These are phyloP conservation scores for Heteronetta atricapilla DNA, from an alignment of 2,113 vertebrate genomes.

Conservation along the genomic window DNA sequence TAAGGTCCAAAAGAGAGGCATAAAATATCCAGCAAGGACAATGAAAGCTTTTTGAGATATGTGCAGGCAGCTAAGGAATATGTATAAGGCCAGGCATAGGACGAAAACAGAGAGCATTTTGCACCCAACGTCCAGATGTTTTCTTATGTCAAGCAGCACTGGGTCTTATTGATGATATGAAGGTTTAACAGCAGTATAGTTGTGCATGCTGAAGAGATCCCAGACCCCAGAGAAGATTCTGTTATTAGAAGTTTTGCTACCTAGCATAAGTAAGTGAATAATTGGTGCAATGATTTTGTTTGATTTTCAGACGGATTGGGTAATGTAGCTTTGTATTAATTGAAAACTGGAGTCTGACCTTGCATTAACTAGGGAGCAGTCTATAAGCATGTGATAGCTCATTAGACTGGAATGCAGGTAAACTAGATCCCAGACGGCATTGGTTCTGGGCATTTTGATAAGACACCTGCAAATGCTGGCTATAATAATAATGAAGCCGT, in stretches of 20 bases:
- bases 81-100: neutral
- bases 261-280: neutral
- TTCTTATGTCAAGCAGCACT: neutral
- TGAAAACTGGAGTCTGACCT: neutral
- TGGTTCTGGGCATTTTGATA: constrained; percentile 1
- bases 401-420: neutral
- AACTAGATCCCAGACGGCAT: neutral
- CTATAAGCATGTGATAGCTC: neutral
- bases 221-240: neutral
- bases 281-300: neutral
- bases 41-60: neutral
- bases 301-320: neutral
- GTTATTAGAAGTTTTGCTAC: neutral
- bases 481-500: neutral
- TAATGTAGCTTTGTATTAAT: rapidly evolving
- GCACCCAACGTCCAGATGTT: neutral
- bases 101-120: neutral
- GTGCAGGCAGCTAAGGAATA: neutral
- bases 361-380: neutral
- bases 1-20: neutral
- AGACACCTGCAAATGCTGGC: neutral
- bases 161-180: neutral
- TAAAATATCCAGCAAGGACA: neutral
- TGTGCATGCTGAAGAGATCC: neutral
- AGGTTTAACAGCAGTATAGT: neutral